These are phyloP conservation scores for Oxycera nigricornis DNA, from an alignment of 2,888 invertebrate species.

Conservation along the genomic window DNA sequence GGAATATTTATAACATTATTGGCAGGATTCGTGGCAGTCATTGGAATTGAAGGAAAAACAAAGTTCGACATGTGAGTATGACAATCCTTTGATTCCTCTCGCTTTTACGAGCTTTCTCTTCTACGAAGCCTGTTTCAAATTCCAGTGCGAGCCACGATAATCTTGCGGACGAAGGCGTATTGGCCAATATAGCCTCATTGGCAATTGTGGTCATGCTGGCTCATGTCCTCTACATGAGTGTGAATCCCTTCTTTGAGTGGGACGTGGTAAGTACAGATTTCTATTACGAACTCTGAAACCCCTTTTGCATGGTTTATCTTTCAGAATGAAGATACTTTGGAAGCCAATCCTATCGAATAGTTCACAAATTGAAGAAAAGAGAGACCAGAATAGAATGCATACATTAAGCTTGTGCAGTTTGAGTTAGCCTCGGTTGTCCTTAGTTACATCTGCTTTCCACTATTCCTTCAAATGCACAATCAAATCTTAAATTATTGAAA, in stretches of 20 bases:
- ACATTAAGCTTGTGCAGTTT: too few relatives aligned
- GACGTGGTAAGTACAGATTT: constrained; percentile 12
- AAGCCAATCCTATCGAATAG: constrained; percentile 26
- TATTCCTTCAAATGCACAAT: too few relatives aligned
- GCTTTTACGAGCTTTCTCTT: not conserved
- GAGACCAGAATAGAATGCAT: too few relatives aligned
- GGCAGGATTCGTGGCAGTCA: constrained; percentile 1
- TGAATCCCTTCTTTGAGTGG: constrained; percentile 38
- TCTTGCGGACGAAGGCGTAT: not conserved
- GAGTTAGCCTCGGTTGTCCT: too few relatives aligned
- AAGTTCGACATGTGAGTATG: constrained; percentile 1
- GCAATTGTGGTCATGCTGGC: constrained; percentile 4
- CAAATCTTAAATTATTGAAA: too few relatives aligned
- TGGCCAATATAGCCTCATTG: constrained; percentile 1
- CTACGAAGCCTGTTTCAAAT: not conserved
- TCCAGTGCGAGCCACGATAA: constrained; percentile 2
- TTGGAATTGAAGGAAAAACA: not conserved
- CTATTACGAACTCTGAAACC: not conserved
- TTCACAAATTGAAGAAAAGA: not conserved
- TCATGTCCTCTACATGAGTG: constrained; percentile 22
- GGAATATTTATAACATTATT: constrained; percentile 23
- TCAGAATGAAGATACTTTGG: constrained; percentile 21
- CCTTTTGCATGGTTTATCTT: not conserved
- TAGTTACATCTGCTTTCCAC: too few relatives aligned
- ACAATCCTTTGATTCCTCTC: not conserved